Evolutionary conservation across 2,113 vertebrate genomes (phyloP).

Genomic region (Cynoglossus semilaevis): DNA sequence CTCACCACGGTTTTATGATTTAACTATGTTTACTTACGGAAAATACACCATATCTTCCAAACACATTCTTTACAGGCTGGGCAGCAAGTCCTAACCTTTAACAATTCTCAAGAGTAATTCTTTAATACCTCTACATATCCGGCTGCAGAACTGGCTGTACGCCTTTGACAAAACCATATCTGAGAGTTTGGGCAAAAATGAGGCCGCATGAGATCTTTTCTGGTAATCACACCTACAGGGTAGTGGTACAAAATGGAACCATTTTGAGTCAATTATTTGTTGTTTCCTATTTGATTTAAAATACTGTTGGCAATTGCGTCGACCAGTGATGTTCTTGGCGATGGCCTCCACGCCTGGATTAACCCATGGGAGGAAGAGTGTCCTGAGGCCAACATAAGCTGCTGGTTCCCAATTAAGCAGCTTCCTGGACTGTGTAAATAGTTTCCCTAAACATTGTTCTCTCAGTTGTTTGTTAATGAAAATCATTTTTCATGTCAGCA

Average conservation of each 20-base stretch:
- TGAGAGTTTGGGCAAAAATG: too few relatives aligned
- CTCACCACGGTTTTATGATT: constrained; percentile 58
- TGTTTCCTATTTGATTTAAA: too few relatives aligned
- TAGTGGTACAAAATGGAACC: too few relatives aligned
- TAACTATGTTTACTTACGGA: constrained; percentile 55
- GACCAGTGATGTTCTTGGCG: too few relatives aligned
- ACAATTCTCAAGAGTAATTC: constrained; percentile 27
- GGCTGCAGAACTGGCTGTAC: constrained; percentile 8
- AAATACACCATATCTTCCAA: constrained; percentile 40
- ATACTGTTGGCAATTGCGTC: too few relatives aligned
- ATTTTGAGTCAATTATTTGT: too few relatives aligned
- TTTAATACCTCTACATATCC: constrained; percentile 28
- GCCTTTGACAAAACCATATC: constrained; percentile 23
- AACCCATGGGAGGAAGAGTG: background rate
- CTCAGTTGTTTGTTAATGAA: background rate
- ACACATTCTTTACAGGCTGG: constrained; percentile 21
- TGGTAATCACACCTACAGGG: too few relatives aligned
- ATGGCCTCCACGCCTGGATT: background rate
- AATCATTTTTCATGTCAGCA: background rate
- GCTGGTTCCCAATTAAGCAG: background rate
- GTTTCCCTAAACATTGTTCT: background rate
- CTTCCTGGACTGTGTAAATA: background rate
- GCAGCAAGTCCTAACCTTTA: constrained; percentile 37
- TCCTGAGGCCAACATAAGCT: background rate
- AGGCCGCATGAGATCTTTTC: too few relatives aligned